Evolutionary conservation across 2,888 invertebrate genomes (phyloP).

Genomic region (Lingula anatina): DNA sequence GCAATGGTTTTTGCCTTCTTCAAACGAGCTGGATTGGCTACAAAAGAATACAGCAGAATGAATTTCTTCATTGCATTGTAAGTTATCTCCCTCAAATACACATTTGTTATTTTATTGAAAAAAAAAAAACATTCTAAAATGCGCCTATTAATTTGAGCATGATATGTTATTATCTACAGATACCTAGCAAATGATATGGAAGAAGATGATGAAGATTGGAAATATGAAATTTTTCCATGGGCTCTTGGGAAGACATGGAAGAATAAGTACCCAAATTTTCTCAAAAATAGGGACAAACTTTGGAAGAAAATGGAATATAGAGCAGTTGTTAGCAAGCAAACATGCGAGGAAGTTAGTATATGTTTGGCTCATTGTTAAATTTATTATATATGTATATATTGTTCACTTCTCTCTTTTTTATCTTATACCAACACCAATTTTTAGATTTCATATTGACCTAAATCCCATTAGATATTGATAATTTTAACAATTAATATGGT

Average conservation of each 20-base stretch:
- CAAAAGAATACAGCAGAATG: conserved; percentile 54
- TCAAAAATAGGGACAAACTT: conserved; percentile 47
- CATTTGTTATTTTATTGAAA: not conserved
- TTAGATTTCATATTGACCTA: not conserved
- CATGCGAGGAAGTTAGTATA: conserved; percentile 55
- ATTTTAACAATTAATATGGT: not conserved
- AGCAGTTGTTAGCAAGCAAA: conserved; percentile 55
- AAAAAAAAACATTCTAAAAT: not conserved
- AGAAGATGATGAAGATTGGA: conserved; percentile 58
- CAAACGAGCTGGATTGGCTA: conserved; percentile 54
- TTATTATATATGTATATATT: conserved; percentile 1
- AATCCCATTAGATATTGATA: not conserved
- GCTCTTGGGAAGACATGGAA: conserved; percentile 48
- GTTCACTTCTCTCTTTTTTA: too few species aligned
- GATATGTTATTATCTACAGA: conserved; percentile 38
- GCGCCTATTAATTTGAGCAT: not conserved
- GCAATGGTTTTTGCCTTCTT: conserved; percentile 60
- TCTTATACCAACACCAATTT: too few species aligned
- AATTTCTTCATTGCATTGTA: conserved; percentile 60
- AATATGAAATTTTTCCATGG: conserved; percentile 56
- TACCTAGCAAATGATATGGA: conserved; percentile 60
- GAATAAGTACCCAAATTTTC: conserved; percentile 36
- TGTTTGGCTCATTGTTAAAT: not conserved
- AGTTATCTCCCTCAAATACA: too few species aligned
- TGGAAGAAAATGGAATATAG: conserved; percentile 54